Evolutionary conservation across 2,113 vertebrate species (phyloP).

Genomic region (Todiramphus saurophagus): DNA sequence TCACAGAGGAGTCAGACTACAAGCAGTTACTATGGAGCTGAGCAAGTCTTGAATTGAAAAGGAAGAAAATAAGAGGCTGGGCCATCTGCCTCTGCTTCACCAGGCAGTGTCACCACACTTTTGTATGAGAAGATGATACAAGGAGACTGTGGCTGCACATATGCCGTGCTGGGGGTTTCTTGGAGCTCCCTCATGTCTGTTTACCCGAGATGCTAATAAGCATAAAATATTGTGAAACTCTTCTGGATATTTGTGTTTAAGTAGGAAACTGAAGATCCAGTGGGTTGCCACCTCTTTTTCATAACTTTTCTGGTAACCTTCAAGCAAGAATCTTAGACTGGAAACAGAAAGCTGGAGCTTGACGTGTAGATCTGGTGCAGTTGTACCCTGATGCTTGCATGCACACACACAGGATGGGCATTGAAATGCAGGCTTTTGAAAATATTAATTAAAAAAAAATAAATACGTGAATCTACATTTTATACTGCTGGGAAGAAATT

Average conservation of each 20-base stretch:
- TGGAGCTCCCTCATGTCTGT: background rate
- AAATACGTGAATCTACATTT: background rate
- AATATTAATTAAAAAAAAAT: background rate
- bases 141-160: background rate
- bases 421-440: background rate
- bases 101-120: background rate
- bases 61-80: background rate
- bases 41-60: background rate
- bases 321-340: background rate
- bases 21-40: background rate
- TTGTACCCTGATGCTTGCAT: background rate
- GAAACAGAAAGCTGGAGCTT: background rate
- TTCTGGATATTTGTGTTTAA: background rate
- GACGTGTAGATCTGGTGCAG: background rate
- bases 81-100: background rate
- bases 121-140: background rate
- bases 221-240: background rate
- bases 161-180: background rate
- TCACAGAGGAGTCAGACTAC: background rate
- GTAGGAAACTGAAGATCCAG: background rate
- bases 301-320: background rate
- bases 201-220: background rate
- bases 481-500: background rate
- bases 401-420: background rate
- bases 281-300: background rate